Percentiles rank a stretch among this genome's conserved stretches.
Evolutionary conservation across 2,113 vertebrate species (phyloP).

Genomic region (Numenius arquata): DNA sequence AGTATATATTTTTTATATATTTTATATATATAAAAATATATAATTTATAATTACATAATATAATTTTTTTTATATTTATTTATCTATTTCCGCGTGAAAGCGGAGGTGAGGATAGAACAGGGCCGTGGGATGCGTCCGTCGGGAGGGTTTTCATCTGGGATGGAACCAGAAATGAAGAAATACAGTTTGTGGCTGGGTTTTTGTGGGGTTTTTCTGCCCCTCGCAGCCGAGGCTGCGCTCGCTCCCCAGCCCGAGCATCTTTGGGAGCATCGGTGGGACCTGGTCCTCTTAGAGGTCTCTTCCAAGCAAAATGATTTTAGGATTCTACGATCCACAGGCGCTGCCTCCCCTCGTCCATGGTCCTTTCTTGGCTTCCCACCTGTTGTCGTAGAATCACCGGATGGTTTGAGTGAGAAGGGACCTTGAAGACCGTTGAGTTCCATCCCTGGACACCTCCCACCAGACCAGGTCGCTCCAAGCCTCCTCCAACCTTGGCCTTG

Average conservation of each 20-base stretch:
- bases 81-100: accelerated
- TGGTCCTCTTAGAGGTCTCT: not conserved
- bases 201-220: not conserved
- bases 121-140: accelerated
- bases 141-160: not conserved
- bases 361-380: not conserved
- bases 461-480: no score
- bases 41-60: no score
- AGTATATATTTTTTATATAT: no score
- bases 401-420: no score
- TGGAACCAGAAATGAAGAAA: not conserved
- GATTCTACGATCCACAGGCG: not conserved
- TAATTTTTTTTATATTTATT: no score
- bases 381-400: no score
- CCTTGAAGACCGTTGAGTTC: no score
- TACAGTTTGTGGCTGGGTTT: not conserved
- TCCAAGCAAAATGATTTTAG: not conserved
- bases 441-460: no score
- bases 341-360: not conserved
- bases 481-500: no score
- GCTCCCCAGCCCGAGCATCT: not conserved
- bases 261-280: not conserved
- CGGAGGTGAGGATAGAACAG: no score
- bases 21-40: no score
- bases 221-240: accelerated